Evolutionary conservation across 2,797 vertebrate genomes (phyloP).

Genomic region (Myotis vivesi): DNA sequence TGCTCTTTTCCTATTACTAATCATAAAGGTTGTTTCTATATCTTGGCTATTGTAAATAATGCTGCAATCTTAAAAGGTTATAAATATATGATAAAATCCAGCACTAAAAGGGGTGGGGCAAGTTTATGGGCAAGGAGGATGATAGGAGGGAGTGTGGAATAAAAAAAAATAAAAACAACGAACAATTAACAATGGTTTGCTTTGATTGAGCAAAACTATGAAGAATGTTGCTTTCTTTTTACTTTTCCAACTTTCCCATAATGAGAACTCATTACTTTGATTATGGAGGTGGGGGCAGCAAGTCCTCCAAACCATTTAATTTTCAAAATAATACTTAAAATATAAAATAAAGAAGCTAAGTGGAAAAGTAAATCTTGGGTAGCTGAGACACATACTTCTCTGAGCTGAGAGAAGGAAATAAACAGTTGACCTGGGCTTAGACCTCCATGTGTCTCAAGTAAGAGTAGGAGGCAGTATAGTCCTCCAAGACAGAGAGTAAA

Average conservation of each 20-base stretch:
- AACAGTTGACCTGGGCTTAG: not conserved
- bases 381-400: not conserved
- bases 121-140: not conserved
- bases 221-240: not conserved
- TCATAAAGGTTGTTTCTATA: not conserved
- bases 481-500: not conserved
- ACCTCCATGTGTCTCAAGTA: not conserved
- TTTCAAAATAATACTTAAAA: conserved; percentile 39
- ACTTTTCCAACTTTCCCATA: not conserved
- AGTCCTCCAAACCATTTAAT: not conserved
- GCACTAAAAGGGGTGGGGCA: not conserved
- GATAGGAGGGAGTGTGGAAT: not conserved
- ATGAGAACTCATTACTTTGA: not conserved
- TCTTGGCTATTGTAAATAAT: not conserved
- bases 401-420: not conserved
- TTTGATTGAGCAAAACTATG: not conserved
- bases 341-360: not conserved
- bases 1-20: not conserved
- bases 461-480: not conserved
- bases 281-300: not conserved
- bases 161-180: not conserved
- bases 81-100: not conserved
- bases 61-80: not conserved
- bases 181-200: not conserved
- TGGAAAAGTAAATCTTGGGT: not conserved